Conservation (phyloP, 2,797 vertebrate species). For the Sebastes minor region DNA sequence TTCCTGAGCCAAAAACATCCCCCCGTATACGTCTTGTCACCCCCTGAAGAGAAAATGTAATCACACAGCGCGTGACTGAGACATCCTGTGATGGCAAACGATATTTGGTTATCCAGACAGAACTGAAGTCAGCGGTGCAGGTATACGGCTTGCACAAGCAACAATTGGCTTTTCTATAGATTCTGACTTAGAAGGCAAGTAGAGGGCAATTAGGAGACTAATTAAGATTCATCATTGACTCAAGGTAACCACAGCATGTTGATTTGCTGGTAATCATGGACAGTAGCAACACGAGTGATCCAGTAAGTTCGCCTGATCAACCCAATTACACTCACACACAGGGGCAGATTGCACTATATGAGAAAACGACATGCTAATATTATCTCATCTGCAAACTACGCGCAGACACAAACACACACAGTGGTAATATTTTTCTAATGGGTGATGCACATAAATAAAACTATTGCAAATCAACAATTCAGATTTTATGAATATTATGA, state of each 20-base stretch:
- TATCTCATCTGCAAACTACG: neutral
- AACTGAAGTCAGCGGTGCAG: neutral
- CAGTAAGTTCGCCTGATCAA: conserved; percentile 38
- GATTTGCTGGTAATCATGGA: conserved; percentile 55
- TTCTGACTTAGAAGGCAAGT: conserved; percentile 15
- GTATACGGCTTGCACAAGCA: neutral
- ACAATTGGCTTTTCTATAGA: conserved; percentile 12
- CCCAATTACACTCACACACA: conserved; percentile 33
- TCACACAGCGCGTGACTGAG: neutral
- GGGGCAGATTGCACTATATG: conserved; percentile 23
- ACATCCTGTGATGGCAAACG: neutral
- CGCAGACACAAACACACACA: neutral
- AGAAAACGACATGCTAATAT: conserved; percentile 10
- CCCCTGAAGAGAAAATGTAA: neutral
- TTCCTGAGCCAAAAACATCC: neutral
- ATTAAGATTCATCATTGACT: conserved; percentile 50
- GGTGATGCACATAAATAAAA: neutral
- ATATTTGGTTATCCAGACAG: neutral
- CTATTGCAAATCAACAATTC: neutral
- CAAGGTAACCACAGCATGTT: conserved; percentile 35
- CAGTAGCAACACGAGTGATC: conserved; percentile 32
- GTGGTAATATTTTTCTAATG: neutral
- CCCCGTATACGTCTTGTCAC: neutral
- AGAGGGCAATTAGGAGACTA: conserved; percentile 47
- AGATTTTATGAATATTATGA: neutral